Percentiles rank a stretch among this genome's conserved stretches.
These are phyloP conservation scores for Lepidocyrtoides sp. DNA, from an alignment of 2,888 invertebrate species.

Conservation along the genomic window DNA sequence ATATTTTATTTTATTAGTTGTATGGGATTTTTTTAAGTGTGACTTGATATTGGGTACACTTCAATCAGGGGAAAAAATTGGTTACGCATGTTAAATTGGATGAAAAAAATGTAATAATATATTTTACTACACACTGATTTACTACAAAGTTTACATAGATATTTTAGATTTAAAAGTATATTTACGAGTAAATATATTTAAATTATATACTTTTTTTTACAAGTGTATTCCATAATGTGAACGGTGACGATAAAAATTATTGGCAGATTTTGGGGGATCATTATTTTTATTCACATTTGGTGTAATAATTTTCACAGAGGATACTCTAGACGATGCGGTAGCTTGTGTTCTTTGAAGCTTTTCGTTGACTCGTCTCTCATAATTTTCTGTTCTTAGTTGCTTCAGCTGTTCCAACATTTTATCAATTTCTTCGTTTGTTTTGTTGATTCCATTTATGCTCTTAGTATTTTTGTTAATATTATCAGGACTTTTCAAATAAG, in stretches of 20 bases:
- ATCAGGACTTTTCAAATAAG: background rate
- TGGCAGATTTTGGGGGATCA: background rate
- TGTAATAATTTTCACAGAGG: conserved; percentile 30
- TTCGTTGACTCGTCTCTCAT: conserved; percentile 18
- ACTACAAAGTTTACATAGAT: too few species aligned
- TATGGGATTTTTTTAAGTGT: background rate
- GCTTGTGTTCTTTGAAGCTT: background rate
- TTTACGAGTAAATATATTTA: too few species aligned
- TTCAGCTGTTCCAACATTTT: conserved; percentile 59
- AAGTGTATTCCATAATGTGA: conserved; percentile 42
- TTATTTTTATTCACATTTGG: background rate
- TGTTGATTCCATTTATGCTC: background rate
- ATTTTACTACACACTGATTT: background rate
- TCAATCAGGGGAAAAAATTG: background rate
- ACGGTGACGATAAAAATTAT: conserved; percentile 43
- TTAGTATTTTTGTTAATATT: background rate
- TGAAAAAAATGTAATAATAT: background rate
- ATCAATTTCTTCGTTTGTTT: conserved; percentile 49
- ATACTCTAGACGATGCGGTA: background rate
- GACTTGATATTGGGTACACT: background rate
- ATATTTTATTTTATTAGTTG: background rate
- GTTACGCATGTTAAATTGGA: background rate
- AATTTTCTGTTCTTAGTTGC: conserved; percentile 45
- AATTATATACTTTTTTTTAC: background rate
- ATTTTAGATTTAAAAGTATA: background rate